A percentile compares a stretch with the other conserved stretches of the same genome.
phyloP scores from a whole-genome alignment of 2,888 invertebrate species.

The Andrena trimmerana region DNA sequence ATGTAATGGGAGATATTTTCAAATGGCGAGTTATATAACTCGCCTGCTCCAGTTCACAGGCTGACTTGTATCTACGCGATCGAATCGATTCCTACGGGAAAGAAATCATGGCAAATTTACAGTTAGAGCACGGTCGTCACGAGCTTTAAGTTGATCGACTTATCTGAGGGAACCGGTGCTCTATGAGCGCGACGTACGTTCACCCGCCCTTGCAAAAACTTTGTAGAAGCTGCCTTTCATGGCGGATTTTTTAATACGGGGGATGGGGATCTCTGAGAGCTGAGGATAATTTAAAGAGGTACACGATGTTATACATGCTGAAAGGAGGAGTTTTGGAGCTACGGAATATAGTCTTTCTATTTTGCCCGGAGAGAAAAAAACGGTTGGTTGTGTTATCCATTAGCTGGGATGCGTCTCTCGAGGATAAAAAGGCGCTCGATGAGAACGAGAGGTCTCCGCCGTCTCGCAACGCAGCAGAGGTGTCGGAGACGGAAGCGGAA shows the following conservation, averaged over 20 bases:
- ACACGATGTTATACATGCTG: constrained; percentile 28
- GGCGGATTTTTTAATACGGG: constrained; percentile 25
- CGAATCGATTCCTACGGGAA: too few relatives aligned
- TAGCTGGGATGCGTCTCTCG: constrained; percentile 74
- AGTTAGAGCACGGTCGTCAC: too few relatives aligned
- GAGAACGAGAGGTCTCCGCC: constrained; percentile 63
- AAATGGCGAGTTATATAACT: too few relatives aligned
- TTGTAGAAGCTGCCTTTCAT: not conserved
- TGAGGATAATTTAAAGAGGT: constrained; percentile 32
- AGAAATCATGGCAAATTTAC: too few relatives aligned
- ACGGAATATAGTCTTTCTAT: constrained; percentile 3
- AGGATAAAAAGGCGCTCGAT: constrained; percentile 68
- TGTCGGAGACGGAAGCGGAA: constrained; percentile 70
- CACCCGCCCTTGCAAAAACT: not conserved
- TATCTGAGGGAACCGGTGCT: not conserved
- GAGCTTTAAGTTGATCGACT: not conserved
- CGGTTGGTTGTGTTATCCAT: constrained; percentile 69
- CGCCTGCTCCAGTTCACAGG: too few relatives aligned
- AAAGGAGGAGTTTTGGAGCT: not conserved
- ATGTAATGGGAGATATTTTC: too few relatives aligned
- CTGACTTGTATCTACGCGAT: too few relatives aligned
- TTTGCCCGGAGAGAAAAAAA: constrained; percentile 33
- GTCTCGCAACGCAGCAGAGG: constrained; percentile 56
- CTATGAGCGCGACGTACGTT: not conserved
- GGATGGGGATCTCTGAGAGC: not conserved